Conservation (phyloP, 2,797 vertebrate species). For the Orientallactaga sibirica region DNA sequence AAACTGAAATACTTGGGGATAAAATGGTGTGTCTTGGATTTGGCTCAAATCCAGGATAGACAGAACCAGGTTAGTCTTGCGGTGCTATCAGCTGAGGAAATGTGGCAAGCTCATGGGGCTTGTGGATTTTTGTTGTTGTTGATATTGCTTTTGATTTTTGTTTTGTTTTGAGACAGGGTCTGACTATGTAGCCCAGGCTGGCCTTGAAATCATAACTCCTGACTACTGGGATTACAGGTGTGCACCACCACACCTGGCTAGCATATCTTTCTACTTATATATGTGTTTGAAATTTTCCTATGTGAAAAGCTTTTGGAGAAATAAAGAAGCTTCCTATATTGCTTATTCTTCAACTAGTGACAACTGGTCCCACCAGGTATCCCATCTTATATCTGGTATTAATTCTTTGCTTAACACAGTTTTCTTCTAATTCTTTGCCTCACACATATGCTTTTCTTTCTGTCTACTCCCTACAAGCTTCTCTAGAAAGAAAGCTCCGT, state of each 20-base stretch:
- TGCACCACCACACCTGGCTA: neutral
- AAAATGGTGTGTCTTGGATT: neutral
- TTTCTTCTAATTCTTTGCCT: slow-evolving; percentile 27
- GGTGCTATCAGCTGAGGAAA: neutral
- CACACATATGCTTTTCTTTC: neutral
- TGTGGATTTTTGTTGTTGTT: neutral
- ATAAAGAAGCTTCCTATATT: neutral
- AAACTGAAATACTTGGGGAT: neutral
- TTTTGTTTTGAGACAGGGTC: neutral
- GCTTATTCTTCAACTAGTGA: neutral
- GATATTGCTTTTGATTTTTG: neutral
- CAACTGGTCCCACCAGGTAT: neutral
- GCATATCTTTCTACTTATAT: neutral
- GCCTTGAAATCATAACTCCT: neutral
- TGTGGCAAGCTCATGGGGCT: accelerated
- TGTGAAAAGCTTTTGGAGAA: neutral
- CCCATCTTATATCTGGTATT: neutral
- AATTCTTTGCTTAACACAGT: neutral
- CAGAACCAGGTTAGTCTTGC: too few species aligned
- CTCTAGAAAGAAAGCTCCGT: neutral
- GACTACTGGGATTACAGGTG: neutral
- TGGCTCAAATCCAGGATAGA: neutral
- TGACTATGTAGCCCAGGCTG: neutral
- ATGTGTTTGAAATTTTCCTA: neutral
- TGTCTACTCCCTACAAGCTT: neutral